Evolutionary conservation across 2,113 vertebrate genomes (phyloP).

Genomic region (Catharus minimus): DNA sequence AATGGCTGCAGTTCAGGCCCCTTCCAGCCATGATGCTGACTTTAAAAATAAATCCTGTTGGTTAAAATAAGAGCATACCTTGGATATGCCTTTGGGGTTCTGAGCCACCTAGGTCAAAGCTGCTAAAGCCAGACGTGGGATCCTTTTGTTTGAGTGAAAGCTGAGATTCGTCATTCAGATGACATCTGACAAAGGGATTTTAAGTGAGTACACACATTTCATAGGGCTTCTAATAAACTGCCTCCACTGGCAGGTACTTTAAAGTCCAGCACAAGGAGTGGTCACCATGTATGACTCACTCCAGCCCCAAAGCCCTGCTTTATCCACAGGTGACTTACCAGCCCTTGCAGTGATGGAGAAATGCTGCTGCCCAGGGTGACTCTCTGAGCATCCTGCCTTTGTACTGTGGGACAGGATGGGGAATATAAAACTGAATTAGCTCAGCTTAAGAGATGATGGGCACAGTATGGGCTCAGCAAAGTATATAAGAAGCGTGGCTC

Average conservation of each 20-base stretch:
- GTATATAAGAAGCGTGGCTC: neutral
- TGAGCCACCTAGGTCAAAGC: neutral
- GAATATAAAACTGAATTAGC: neutral
- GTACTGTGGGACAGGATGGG: neutral
- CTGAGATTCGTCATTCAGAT: neutral
- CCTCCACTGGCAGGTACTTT: neutral
- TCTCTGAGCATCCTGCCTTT: neutral
- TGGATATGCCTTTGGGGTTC: neutral
- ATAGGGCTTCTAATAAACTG: neutral
- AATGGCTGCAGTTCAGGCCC: neutral
- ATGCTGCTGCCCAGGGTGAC: neutral
- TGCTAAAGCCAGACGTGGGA: neutral
- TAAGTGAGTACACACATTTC: neutral
- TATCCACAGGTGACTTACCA: rapidly evolving
- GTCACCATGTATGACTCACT: neutral
- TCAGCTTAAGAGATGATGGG: neutral
- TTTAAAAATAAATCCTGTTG: neutral
- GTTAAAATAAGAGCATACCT: neutral
- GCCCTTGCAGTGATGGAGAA: neutral
- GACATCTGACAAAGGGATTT: neutral
- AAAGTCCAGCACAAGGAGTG: neutral
- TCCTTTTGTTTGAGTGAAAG: neutral
- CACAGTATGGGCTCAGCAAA: neutral
- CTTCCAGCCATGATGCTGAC: neutral
- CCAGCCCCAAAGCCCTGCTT: neutral